Evolutionary conservation across 2,113 vertebrate species (phyloP).

Genomic region (Haemorhous mexicanus): DNA sequence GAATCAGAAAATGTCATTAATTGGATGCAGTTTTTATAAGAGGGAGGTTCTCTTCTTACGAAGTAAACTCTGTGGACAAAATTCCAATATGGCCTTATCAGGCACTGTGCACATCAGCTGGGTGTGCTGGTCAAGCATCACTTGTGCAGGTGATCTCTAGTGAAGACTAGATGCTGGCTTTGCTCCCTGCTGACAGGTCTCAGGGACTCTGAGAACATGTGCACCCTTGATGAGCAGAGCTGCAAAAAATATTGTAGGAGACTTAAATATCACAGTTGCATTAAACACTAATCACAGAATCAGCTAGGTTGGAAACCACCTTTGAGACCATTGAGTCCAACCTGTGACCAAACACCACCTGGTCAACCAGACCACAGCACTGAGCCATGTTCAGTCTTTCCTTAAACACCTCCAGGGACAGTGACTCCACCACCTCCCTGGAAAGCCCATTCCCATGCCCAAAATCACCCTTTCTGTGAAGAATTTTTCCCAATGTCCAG

Average conservation of each 20-base stretch:
- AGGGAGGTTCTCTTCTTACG: not conserved
- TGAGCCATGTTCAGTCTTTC: not conserved
- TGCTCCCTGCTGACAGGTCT: not conserved
- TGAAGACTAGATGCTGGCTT: not conserved
- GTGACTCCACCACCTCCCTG: not conserved
- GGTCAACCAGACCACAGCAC: not conserved
- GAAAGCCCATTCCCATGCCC: not conserved
- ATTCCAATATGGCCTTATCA: not conserved
- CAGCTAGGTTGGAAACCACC: not conserved
- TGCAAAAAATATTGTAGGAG: not conserved
- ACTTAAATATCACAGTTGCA: not conserved
- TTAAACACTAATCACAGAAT: not conserved
- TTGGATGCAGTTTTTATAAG: not conserved
- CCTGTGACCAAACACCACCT: too few species aligned
- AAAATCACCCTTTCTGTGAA: not conserved
- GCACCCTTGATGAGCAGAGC: not conserved
- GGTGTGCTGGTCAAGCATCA: not conserved
- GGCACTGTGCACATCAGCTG: not conserved
- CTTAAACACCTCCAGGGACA: not conserved
- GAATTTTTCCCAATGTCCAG: not conserved
- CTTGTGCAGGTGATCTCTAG: not conserved
- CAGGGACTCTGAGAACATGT: not conserved
- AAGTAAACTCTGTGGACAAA: not conserved
- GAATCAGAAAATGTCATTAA: not conserved
- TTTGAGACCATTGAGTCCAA: not conserved